Base-by-base conservation (phyloP, 2,797 vertebrate species). In the Cryptoprocta ferox region DNA sequence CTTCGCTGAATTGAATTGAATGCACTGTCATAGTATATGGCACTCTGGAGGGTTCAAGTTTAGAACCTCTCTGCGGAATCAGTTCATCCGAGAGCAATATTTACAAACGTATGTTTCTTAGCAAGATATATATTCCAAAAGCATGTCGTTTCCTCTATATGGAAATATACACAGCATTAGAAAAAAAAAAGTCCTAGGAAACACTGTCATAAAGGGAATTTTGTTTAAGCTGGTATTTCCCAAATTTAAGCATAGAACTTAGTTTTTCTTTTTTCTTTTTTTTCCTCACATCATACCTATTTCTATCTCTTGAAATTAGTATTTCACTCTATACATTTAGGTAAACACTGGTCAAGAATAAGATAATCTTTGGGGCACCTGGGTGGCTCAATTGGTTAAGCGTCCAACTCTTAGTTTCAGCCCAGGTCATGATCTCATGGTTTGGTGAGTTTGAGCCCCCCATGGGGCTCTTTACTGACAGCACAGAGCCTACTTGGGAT, bases 11-110 rank as follows among this genome's bases (percentile, higher is more conserved):
- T 19, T 71, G 35, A 92, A 89, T 24, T 35, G 71, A 89, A 95
- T 68, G 85, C 9, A 73, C 0, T 80, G 45, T 68, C 21, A 85
- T 21, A 59, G 61, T n/a, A 90, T 9, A 73, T 35, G 42, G 53
- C 21, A 79, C 75, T 75, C n/a, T 66, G 53, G 59, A 80, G 19
- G 24, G 68, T 35, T 32, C 19, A 65, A 73, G 21, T 89, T 79
- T 83, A 89, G 65, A 87, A 91, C 12, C 11, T 88, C 9, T 50
- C 12, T 85, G 24, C 16, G 39, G 26, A 91, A 71, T 73, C 65
- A 68, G 70, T 88, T 91, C 45, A 79, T 26, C n/a, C 80, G n/a
- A 95, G 39, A 76, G 50, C n/a, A 96, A 61, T 28, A 94, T 37
- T 91, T 66, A 88, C 4, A 71, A 53, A 87, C 2, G 28, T n/a